Evolutionary conservation across 2,797 vertebrate genomes (phyloP), one percentile per base, ranked within the genome.

Genomic region (Microctenopoma stevenorrisi): DNA sequence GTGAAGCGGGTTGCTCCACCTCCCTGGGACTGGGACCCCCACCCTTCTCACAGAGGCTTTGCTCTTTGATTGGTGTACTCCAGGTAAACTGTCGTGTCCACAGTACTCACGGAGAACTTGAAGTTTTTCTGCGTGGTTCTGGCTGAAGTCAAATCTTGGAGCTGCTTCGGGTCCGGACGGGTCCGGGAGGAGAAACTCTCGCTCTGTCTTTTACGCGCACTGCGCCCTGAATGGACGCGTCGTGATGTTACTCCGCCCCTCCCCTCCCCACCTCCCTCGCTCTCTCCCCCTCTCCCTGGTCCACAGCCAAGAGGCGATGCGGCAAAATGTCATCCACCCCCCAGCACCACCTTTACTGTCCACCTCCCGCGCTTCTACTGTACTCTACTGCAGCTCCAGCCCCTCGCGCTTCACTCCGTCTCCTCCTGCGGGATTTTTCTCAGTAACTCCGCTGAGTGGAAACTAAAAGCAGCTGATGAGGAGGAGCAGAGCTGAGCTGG

Each of bases 311-410:
- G 49, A 75, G 82, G 43, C 87, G 64, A 84, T 89, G 86, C 89
- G 78, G 89, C 87, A 89, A 72, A 86, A 76, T 71, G 79, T 87
- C 83, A 73, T 48, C 66, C 64, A 38, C 47, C 71, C 42, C 37
- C 1, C 8, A 38, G 6, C 30, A 33, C 30, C 37, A 33, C 30
- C 30, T 33, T 51, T 40, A 16, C 78, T 60, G 56, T 43, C 18
- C 66, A 11, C 44, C 63, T 62, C 26, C 72, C 64, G 38, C 13
- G 12, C 49, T 15, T 5, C 73, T 44, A 3, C 35, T 64, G 40
- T 15, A 13, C n/a, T 57, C 54, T 18, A 5, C 72, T 40, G 67
- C 69, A n/a, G 60, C 62, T 30, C 0, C 7, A 12, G 0, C 1
- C 48, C 16, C 9, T 0, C 16, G 15, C 22, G 43, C 35, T 4